phyloP scores from a whole-genome alignment of 1,140 invertebrate genomes.

The Nasonia longicornis region DNA sequence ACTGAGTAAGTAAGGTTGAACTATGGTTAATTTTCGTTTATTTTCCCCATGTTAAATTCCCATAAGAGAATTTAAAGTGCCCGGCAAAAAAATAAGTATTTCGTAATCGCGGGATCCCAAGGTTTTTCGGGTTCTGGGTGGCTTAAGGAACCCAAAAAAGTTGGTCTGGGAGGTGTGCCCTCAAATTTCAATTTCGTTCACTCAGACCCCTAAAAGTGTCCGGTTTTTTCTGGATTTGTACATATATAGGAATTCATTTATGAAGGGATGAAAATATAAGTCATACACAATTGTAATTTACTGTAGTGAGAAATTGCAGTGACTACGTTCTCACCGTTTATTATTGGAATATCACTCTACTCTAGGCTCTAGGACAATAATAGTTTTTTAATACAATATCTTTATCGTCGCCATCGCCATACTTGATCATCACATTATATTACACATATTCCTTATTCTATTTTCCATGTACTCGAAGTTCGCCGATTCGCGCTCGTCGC shows the following conservation, averaged over 20 bases:
- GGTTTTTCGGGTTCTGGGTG: too few species aligned
- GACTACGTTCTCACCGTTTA: slow-evolving; percentile 61
- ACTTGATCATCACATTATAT: slow-evolving; percentile 47
- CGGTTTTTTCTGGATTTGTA: too few species aligned
- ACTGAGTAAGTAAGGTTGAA: too few species aligned
- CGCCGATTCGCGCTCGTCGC: slow-evolving; percentile 32
- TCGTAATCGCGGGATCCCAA: too few species aligned
- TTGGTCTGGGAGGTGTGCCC: too few species aligned
- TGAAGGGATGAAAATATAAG: slow-evolving; percentile 35
- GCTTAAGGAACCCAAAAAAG: too few species aligned
- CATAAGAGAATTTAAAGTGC: too few species aligned
- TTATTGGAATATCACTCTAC: slow-evolving; percentile 60
- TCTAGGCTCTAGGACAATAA: slow-evolving; percentile 62
- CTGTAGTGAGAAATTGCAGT: slow-evolving; percentile 56
- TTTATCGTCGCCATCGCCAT: slow-evolving; percentile 53
- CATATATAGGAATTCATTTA: not conserved
- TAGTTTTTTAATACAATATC: slow-evolving; percentile 59
- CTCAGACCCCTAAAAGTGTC: too few species aligned
- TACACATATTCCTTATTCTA: slow-evolving; percentile 43
- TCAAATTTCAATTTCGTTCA: too few species aligned
- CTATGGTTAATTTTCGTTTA: too few species aligned
- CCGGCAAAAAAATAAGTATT: too few species aligned
- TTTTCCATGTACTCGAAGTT: slow-evolving; percentile 24
- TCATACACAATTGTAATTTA: slow-evolving; percentile 43
- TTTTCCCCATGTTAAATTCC: too few species aligned